Evolutionary conservation across 2,797 vertebrate genomes (phyloP).

Genomic region (Mus caroli): DNA sequence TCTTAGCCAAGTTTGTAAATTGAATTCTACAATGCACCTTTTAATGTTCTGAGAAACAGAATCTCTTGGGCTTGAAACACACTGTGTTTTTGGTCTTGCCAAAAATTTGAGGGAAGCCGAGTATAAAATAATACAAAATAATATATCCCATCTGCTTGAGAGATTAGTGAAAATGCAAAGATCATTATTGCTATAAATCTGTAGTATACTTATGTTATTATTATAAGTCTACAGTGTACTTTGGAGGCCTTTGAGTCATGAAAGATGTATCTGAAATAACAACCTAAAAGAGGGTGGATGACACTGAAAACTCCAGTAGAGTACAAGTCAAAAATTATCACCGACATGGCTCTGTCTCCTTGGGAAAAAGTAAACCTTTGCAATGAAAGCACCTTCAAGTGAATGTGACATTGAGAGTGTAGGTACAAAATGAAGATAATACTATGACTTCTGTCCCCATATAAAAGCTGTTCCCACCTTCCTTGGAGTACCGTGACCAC

Average conservation of each 20-base stretch:
- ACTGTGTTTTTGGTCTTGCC: slow-evolving; percentile 53
- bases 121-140: slow-evolving; percentile 50
- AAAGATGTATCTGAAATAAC: slow-evolving; percentile 37
- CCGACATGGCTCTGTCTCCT: background rate
- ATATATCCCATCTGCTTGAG: slow-evolving; percentile 68
- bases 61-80: slow-evolving; percentile 60
- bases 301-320: slow-evolving; percentile 33
- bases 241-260: slow-evolving; percentile 12
- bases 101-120: slow-evolving; percentile 41
- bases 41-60: slow-evolving; percentile 67
- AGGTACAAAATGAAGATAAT: background rate
- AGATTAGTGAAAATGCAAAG: slow-evolving; percentile 68
- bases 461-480: background rate
- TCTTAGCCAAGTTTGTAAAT: slow-evolving; percentile 75
- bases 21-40: slow-evolving; percentile 67
- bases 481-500: background rate
- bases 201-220: slow-evolving; percentile 46
- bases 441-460: background rate
- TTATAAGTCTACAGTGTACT: slow-evolving; percentile 15
- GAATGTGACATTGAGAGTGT: background rate
- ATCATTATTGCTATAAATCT: slow-evolving; percentile 67
- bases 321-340: slow-evolving; percentile 40
- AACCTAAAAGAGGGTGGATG: background rate
- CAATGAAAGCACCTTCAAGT: slow-evolving; percentile 1
- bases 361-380: background rate